phyloP scores from a whole-genome alignment of 2,888 invertebrate species.

The Drosophila mimica region DNA sequence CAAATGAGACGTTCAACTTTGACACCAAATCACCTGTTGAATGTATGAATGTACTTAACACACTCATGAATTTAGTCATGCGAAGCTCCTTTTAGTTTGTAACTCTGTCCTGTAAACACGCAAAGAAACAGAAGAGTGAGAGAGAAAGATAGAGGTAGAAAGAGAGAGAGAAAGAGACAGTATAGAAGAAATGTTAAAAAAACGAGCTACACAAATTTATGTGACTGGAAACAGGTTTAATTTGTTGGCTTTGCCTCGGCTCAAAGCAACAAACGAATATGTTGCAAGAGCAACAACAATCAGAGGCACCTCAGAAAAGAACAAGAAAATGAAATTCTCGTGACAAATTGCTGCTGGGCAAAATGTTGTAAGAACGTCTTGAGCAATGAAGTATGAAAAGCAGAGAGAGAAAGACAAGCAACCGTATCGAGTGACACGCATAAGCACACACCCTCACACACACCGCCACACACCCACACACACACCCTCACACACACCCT shows the following conservation, averaged over 20 bases:
- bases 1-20: neutral
- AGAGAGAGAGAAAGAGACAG: slow-evolving; percentile 6
- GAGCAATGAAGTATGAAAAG: slow-evolving; percentile 33
- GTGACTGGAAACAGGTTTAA: slow-evolving; percentile 49
- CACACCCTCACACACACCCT: neutral
- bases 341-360: slow-evolving; percentile 78
- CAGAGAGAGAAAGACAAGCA: slow-evolving; percentile 17
- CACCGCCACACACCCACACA: slow-evolving; percentile 1
- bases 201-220: slow-evolving; percentile 55
- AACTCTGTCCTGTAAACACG: slow-evolving; percentile 52
- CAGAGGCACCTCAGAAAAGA: slow-evolving; percentile 14
- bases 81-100: neutral
- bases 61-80: neutral
- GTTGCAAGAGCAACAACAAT: slow-evolving; percentile 37
- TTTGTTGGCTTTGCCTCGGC: slow-evolving; percentile 42
- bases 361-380: slow-evolving; percentile 52
- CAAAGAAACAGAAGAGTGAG: slow-evolving; percentile 33
- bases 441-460: neutral
- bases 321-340: slow-evolving; percentile 54
- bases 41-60: neutral
- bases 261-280: slow-evolving; percentile 51
- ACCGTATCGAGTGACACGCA: slow-evolving; percentile 43
- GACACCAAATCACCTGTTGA: neutral
- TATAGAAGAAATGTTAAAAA: slow-evolving; percentile 29
- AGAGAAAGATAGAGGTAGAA: slow-evolving; percentile 29